Evolutionary conservation across 2,888 invertebrate species (phyloP).

Genomic region (Ceriagrion tenellum): DNA sequence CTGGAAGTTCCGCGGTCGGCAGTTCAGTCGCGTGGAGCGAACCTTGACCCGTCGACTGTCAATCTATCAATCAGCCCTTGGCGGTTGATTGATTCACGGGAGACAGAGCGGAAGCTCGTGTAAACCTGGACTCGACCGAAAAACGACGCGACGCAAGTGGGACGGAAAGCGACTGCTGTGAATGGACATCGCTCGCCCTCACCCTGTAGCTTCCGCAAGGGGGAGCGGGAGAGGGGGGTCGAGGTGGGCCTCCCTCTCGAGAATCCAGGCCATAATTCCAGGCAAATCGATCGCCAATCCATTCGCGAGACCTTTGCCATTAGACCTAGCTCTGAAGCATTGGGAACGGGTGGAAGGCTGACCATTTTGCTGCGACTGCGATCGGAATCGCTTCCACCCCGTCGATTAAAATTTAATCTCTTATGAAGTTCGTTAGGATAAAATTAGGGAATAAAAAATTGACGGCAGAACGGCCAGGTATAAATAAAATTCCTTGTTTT

Average conservation of each 20-base stretch:
- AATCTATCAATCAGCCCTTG: background rate
- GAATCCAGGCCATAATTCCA: background rate
- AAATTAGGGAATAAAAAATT: too few relatives aligned
- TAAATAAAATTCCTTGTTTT: too few relatives aligned
- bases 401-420: too few relatives aligned
- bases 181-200: background rate
- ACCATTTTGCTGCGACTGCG: too few relatives aligned
- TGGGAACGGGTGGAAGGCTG: background rate
- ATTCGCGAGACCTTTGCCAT: background rate
- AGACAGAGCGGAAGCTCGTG: background rate
- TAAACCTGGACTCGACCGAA: background rate
- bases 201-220: background rate
- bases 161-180: background rate
- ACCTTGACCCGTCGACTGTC: background rate
- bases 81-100: background rate
- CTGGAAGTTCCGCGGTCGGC: background rate
- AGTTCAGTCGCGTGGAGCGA: background rate
- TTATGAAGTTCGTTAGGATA: too few relatives aligned
- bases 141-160: background rate
- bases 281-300: background rate
- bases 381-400: too few relatives aligned
- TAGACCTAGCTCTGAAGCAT: too few relatives aligned
- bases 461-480: too few relatives aligned
- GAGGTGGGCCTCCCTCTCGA: background rate
- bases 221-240: too few relatives aligned